phyloP scores from a whole-genome alignment of 2,797 vertebrate species.

The Epinephelus coioides region DNA sequence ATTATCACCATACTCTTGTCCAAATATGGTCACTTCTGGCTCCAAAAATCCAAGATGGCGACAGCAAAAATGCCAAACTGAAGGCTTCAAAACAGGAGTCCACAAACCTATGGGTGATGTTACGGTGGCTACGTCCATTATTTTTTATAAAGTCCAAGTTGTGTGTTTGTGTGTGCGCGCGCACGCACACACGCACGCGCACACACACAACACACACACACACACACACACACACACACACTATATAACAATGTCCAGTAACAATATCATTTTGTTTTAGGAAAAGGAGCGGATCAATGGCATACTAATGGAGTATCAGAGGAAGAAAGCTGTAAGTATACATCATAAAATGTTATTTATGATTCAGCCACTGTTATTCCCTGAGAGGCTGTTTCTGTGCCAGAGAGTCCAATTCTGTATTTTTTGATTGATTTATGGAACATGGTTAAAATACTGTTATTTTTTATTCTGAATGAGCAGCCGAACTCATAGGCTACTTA shows the following conservation, averaged over 20 bases:
- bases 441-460: no score
- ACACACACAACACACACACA: not conserved
- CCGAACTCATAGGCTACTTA: not conserved
- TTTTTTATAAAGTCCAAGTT: no score
- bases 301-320: constrained; percentile 92
- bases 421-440: no score
- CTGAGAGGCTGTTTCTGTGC: not conserved
- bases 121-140: no score
- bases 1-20: no score
- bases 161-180: not conserved
- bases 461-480: not conserved
- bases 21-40: no score
- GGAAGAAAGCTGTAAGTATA: constrained; percentile 94
- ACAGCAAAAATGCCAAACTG: no score
- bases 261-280: constrained; percentile 76
- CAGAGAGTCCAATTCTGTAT: not conserved
- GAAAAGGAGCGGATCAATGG: constrained; percentile 91
- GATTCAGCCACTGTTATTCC: not conserved
- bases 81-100: no score
- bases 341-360: not conserved
- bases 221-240: not conserved
- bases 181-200: not conserved
- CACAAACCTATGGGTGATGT: no score
- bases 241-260: not conserved
- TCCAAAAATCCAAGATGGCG: no score